Evolutionary conservation across 2,797 vertebrate species (phyloP), one percentile per base, ranked within the genome.

Genomic region (Nothura maculosa): DNA sequence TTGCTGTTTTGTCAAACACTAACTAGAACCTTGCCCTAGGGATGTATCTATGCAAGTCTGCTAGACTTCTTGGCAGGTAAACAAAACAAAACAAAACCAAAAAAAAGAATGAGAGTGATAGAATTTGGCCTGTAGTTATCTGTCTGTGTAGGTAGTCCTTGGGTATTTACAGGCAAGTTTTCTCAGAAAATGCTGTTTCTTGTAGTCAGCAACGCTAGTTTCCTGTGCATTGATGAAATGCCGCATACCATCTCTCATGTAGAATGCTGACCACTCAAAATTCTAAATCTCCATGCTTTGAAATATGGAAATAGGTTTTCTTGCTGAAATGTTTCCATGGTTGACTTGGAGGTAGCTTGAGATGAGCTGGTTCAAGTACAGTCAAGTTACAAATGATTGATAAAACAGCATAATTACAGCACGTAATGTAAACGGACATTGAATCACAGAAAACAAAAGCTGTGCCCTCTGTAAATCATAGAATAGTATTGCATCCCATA

Each of bases 181-280:
- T 34, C 28, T 34, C n/a, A 32, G 62, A 42, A 67, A 84, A 30
- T 57, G 12, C 40, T 40, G 40, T 40, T 40, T 40, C 40, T 13
- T 40, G 40, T 40, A 40, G 14, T 40, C 64, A 81, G 18, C 12
- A n/a, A 12, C 18, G 60, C 20, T 55, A 42, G 12, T 50, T 43
- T 55, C 6, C 30, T n/a, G 17, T 12, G 6, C 16, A 19, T 18
- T 55, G 54, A 11, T 30, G 60, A 18, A 1, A 1, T 69, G 21
- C 30, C 22, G n/a, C n/a, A n/a, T n/a, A n/a, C n/a, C n/a, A 16
- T 22, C 14, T 69, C 27, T 54, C 10, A 40, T 10, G 4, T 28
- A 36, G 22, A 57, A 64, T 21, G 1, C 25, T 67, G 3, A 14
- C 24, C 18, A 8, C 1, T 4, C 1, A 5, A 54, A 30, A 64